These are phyloP conservation scores for Epinephelus moara DNA, from an alignment of 2,113 vertebrate genomes.

Conservation along the genomic window DNA sequence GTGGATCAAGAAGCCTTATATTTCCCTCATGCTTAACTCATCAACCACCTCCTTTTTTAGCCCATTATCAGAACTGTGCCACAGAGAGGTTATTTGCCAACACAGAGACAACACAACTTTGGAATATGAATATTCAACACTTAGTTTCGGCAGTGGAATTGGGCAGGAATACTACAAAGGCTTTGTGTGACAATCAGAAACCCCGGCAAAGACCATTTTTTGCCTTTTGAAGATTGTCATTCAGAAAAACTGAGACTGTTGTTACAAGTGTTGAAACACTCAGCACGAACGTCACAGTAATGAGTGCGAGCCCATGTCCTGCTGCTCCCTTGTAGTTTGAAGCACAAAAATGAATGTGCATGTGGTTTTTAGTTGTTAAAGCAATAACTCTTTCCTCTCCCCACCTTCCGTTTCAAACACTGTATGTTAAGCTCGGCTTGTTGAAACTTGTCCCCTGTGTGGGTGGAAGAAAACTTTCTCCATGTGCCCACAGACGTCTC, in stretches of 20 bases:
- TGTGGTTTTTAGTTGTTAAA: conserved; percentile 61
- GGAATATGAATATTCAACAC: conserved; percentile 37
- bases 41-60: conserved; percentile 42
- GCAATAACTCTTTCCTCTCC: conserved; percentile 34
- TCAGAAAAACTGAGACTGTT: conserved; percentile 38
- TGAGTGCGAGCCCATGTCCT: conserved; percentile 60
- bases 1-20: conserved; percentile 77
- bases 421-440: conserved; percentile 52
- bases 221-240: conserved; percentile 66
- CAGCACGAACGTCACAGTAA: conserved; percentile 46
- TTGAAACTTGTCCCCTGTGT: conserved; percentile 62
- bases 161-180: conserved; percentile 40
- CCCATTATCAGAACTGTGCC: conserved; percentile 64
- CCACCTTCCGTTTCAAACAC: conserved; percentile 48
- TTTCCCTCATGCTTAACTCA: conserved; percentile 56
- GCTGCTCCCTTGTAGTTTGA: conserved; percentile 66
- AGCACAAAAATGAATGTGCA: conserved; percentile 79
- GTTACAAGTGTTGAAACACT: conserved; percentile 9
- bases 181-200: conserved; percentile 74
- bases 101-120: conserved; percentile 26
- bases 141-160: conserved; percentile 28
- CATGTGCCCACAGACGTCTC: conserved; percentile 69
- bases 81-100: conserved; percentile 71
- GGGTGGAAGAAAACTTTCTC: conserved; percentile 72
- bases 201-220: conserved; percentile 54